Evolutionary conservation across 35 echinoderm and acorn worm species (phyloP), one percentile per base, ranked within the genome.

Genomic region (Apostichopus californicus): DNA sequence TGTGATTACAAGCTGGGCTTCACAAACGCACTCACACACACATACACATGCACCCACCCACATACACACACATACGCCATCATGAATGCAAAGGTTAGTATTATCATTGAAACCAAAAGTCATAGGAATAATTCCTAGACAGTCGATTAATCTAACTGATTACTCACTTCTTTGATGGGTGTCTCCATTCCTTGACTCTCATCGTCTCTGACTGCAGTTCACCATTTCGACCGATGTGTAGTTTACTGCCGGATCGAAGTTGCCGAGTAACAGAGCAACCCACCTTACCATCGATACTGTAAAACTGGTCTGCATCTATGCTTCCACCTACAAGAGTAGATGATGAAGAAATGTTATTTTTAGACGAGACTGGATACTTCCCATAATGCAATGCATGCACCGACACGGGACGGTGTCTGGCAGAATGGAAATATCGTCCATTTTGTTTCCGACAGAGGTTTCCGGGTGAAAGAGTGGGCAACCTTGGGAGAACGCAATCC

Each of bases 161-260:
- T 10, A 57, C 86, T 71, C 52, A 89, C 86, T 89, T 89, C 52
- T 89, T 46, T 65, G 60, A 71, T 65, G 57, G 24, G 7, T 46
- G 23, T 3, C 64, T 93, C 93, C 96, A 95, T 63, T 91, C 78
- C 25, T 93, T 94, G 8, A 97, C 93, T 54, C 88, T 93, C 86
- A 97, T 84, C 60, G 87, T 94, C 22, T 98, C 92, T 3, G 96
- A 95, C 78, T 98, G 96, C 5, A 98, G 83, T 12, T 46, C 77
- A n/a, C 96, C 96, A 82, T 98, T 98, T 12, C 93, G 86, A 15
- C 96, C 94, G 13, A 98, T 90, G 5, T 93, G 83, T 77, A 98
- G 86, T 77, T 95, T 98, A 86, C 87, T 95, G 28, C 96, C 96
- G 14, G 78, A 92, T 64, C 63, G 81, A 5, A 98, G 92, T 79